phyloP scores from a whole-genome alignment of 2,888 invertebrate species.

The Bugula neritina region DNA sequence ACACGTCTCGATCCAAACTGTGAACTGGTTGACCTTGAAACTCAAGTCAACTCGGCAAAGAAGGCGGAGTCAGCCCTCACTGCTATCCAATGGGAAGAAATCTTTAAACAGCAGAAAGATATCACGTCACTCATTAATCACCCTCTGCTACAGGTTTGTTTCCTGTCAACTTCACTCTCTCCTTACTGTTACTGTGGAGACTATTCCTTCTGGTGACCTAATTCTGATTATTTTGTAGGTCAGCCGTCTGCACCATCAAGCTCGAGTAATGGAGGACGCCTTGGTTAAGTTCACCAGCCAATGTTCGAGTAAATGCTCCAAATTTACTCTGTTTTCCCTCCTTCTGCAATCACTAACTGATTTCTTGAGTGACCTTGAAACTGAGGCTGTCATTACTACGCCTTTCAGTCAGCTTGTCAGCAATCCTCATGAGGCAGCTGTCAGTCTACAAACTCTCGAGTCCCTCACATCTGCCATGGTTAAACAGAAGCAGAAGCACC shows the following conservation, averaged over 20 bases:
- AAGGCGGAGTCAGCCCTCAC: not conserved
- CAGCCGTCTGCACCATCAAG: conserved; percentile 8
- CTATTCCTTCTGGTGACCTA: not conserved
- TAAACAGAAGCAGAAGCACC: conserved; percentile 4
- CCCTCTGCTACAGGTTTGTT: not conserved
- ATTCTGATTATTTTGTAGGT: not conserved
- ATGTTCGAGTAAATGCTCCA: conserved; percentile 13
- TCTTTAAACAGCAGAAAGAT: not conserved
- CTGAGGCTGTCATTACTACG: not conserved
- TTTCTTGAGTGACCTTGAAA: conserved; percentile 3
- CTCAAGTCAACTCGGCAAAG: conserved; percentile 10
- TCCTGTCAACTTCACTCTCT: not conserved
- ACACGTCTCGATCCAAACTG: conserved; percentile 14
- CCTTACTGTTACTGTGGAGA: not conserved
- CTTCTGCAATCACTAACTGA: conserved; percentile 16
- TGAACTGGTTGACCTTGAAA: conserved; percentile 12
- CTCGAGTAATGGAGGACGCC: conserved; percentile 5
- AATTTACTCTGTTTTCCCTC: conserved; percentile 22
- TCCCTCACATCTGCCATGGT: not conserved
- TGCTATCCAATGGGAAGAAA: not conserved
- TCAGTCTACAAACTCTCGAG: not conserved
- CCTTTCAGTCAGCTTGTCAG: conserved; percentile 19
- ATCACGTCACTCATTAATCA: not conserved
- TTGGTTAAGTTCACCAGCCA: conserved; percentile 12
- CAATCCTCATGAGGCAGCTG: not conserved